Conservation (phyloP, 2,888 invertebrate species). For the Sphinx pinastri region DNA sequence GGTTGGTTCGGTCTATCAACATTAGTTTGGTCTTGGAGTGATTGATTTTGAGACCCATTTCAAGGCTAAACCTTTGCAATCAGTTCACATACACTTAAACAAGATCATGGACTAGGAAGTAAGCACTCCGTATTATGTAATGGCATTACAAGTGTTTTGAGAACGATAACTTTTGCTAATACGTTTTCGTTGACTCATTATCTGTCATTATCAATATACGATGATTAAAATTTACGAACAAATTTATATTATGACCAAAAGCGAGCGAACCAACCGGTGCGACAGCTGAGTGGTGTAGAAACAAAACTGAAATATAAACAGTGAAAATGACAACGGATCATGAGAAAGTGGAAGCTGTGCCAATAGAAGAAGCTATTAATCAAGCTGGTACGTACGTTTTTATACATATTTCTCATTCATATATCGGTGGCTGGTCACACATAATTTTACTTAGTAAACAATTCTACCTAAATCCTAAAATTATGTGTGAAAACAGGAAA, state of each 20-base stretch:
- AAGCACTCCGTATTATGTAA: not conserved
- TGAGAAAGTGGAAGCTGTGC: slow-evolving; percentile 39
- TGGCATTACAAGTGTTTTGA: not conserved
- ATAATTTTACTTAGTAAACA: too few species aligned
- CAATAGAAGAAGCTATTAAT: slow-evolving; percentile 55
- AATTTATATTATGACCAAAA: not conserved
- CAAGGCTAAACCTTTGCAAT: too few species aligned
- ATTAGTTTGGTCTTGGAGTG: too few species aligned
- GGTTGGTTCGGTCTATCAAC: too few species aligned
- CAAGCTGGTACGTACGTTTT: slow-evolving; percentile 50
- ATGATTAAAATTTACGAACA: slow-evolving; percentile 12
- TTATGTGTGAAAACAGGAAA: too few species aligned
- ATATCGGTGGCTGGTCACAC: too few species aligned
- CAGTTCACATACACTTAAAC: not conserved
- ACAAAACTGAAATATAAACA: not conserved
- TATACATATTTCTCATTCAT: not conserved
- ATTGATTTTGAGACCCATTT: too few species aligned
- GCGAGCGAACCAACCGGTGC: not conserved
- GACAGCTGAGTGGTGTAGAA: not conserved
- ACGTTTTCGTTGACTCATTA: slow-evolving; percentile 4
- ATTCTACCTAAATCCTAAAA: too few species aligned
- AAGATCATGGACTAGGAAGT: not conserved
- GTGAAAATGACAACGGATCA: slow-evolving; percentile 37
- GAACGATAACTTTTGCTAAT: not conserved
- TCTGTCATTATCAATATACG: slow-evolving; percentile 23